Conservation (phyloP, 2,888 invertebrate species). For the Caenorhabditis drosophilae region DNA sequence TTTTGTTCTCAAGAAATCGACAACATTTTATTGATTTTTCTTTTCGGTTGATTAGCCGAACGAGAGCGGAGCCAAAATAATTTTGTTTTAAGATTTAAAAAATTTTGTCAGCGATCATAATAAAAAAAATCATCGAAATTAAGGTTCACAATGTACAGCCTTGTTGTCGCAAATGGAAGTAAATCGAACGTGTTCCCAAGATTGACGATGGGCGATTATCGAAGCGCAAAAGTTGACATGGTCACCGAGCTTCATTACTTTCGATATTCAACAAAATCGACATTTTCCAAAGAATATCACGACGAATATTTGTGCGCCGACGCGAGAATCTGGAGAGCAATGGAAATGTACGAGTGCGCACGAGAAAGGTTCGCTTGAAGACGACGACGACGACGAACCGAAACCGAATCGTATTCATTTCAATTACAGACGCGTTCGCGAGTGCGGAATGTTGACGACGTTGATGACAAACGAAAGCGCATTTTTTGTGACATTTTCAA, state of each 20-base stretch:
- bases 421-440: neutral
- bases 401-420: too few species aligned
- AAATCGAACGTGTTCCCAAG: constrained; percentile 9
- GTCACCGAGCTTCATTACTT: neutral
- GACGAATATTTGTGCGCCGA: constrained; percentile 5
- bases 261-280: neutral
- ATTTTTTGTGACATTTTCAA: constrained; percentile 1
- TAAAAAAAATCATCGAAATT: too few species aligned
- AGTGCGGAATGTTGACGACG: neutral
- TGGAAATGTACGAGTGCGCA: constrained; percentile 9
- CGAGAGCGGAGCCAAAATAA: too few species aligned
- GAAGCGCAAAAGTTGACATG: neutral
- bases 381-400: too few species aligned
- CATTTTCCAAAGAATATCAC: neutral
- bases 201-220: constrained; percentile 6
- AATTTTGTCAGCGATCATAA: too few species aligned
- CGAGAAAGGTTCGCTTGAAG: too few species aligned
- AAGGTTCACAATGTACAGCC: constrained; percentile 4
- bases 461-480: neutral
- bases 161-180: constrained; percentile 6
- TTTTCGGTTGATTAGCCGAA: too few species aligned
- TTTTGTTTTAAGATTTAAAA: too few species aligned
- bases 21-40: too few species aligned
- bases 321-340: constrained; percentile 4
- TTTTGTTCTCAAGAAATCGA: neutral